These are phyloP conservation scores for Hermetia illucens DNA, from an alignment of 1,140 invertebrate genomes.

Conservation along the genomic window DNA sequence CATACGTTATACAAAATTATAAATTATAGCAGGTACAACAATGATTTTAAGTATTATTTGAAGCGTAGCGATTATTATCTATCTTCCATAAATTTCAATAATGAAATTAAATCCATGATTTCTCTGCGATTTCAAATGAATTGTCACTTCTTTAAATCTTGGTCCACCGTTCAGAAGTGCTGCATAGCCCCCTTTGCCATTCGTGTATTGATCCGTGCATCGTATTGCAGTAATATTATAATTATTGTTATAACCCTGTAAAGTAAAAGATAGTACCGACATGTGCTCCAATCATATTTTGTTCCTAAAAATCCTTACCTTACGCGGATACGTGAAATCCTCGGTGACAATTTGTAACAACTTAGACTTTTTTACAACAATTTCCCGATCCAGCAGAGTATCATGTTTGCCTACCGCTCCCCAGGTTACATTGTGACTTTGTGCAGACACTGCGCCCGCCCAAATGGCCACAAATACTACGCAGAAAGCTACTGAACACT, in stretches of 20 bases:
- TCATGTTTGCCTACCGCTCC: constrained; percentile 13
- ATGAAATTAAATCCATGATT: constrained; percentile 36
- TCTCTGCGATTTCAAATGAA: constrained; percentile 37
- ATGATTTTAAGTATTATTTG: no score
- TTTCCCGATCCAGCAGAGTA: constrained; percentile 18
- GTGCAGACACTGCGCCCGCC: background rate
- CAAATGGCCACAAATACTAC: no score
- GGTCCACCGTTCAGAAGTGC: constrained; percentile 30
- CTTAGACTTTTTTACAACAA: constrained; percentile 27
- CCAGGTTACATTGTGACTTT: constrained; percentile 20
- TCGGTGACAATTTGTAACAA: constrained; percentile 25
- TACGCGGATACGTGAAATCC: constrained; percentile 17
- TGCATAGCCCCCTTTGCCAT: constrained; percentile 36
- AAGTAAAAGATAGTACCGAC: background rate
- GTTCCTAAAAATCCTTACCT: constrained; percentile 8
- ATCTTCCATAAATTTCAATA: constrained; percentile 31
- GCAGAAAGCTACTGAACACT: no score
- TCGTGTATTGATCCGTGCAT: constrained; percentile 34
- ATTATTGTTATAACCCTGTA: background rate
- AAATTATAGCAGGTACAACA: no score
- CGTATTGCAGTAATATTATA: constrained; percentile 33
- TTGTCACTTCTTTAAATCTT: constrained; percentile 24
- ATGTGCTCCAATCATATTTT: background rate
- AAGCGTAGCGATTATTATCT: no score
- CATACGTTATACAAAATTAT: no score